Evolutionary conservation across 2,888 invertebrate species (phyloP).

Genomic region (Phaonia tiefii): DNA sequence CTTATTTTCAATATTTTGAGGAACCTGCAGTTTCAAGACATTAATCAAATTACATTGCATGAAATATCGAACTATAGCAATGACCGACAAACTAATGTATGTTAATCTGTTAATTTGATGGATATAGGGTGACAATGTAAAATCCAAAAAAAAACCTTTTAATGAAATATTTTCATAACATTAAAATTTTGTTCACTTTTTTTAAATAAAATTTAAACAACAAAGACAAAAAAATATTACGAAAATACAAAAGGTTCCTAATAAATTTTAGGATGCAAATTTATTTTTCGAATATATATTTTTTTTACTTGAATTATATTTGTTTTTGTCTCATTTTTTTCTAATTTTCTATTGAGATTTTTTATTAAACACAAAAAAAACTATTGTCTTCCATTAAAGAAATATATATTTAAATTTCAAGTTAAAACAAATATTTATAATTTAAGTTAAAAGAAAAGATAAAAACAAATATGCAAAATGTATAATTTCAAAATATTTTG

Average conservation of each 20-base stretch:
- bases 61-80: too few relatives aligned
- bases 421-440: constrained; percentile 29
- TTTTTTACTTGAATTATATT: constrained; percentile 1
- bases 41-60: too few relatives aligned
- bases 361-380: constrained; percentile 57
- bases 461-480: constrained; percentile 30
- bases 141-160: too few relatives aligned
- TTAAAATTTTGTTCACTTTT: too few relatives aligned
- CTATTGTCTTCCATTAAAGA: constrained; percentile 66
- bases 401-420: constrained; percentile 35
- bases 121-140: too few relatives aligned
- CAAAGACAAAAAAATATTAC: constrained; percentile 13
- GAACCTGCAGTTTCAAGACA: too few relatives aligned
- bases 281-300: constrained; percentile 26
- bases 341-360: constrained; percentile 24
- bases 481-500: neutral
- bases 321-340: constrained; percentile 16
- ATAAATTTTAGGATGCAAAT: constrained; percentile 53
- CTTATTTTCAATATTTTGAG: too few relatives aligned
- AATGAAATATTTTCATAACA: too few relatives aligned
- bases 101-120: too few relatives aligned
- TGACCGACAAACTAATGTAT: too few relatives aligned
- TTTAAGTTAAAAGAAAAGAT: constrained; percentile 25
- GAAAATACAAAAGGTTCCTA: constrained; percentile 61
- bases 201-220: too few relatives aligned